A percentile compares a stretch with the other conserved stretches of the same genome.
Conservation (phyloP, 2,888 invertebrate species). For the Eudasyphora cyanicolor region DNA sequence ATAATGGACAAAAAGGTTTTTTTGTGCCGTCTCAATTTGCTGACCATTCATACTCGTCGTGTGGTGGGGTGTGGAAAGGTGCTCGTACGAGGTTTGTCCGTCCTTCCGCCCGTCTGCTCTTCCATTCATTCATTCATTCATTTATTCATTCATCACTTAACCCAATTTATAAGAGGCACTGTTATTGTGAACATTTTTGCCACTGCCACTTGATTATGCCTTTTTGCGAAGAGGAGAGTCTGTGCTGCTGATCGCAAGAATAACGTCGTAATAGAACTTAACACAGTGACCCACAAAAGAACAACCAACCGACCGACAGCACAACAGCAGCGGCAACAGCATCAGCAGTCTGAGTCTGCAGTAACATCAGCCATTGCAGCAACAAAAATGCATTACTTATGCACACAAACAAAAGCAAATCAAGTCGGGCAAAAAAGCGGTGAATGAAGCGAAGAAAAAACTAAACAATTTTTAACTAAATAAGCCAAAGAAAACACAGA, state of each 20-base stretch:
- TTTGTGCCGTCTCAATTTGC: slow-evolving; percentile 2
- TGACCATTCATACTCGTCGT: slow-evolving; percentile 26
- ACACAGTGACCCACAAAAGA: slow-evolving; percentile 65
- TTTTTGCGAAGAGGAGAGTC: background rate
- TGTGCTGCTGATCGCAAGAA: slow-evolving; percentile 33
- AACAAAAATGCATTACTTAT: slow-evolving; percentile 30
- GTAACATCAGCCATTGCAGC: too few species aligned
- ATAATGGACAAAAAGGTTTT: slow-evolving; percentile 2
- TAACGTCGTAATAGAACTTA: slow-evolving; percentile 64
- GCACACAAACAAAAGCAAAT: slow-evolving; percentile 36
- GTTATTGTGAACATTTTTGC: slow-evolving; percentile 53
- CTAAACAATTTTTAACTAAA: slow-evolving; percentile 29
- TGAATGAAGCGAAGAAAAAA: slow-evolving; percentile 24
- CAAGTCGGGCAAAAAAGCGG: background rate
- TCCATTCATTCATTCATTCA: slow-evolving; percentile 17
- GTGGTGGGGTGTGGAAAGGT: background rate
- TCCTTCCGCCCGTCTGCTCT: too few species aligned
- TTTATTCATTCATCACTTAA: slow-evolving; percentile 64
- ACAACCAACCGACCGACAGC: slow-evolving; percentile 31
- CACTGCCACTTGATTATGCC: slow-evolving; percentile 59
- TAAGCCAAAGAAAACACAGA: slow-evolving; percentile 21
- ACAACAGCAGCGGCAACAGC: background rate
- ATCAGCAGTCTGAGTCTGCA: too few species aligned
- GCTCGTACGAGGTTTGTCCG: background rate
- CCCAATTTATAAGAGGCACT: slow-evolving; percentile 65